Conservation (phyloP, 2,113 vertebrate genomes). For the Gallinago undulata region DNA sequence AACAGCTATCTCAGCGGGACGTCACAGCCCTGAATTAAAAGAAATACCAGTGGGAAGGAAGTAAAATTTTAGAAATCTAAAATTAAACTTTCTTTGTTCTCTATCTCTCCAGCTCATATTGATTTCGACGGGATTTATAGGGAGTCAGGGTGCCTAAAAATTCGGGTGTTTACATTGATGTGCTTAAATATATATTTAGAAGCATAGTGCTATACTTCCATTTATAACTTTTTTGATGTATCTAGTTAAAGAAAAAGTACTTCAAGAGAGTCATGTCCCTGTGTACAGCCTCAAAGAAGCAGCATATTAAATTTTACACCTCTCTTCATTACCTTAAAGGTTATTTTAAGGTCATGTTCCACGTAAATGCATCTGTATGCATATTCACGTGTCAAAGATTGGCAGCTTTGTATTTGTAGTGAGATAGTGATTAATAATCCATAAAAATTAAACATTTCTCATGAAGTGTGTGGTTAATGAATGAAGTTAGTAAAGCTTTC, state of each 20-base stretch:
- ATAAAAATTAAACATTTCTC: not conserved
- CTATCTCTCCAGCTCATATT: accelerated
- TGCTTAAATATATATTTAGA: not conserved
- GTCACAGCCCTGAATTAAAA: not conserved
- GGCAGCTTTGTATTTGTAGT: not conserved
- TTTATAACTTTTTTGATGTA: not conserved
- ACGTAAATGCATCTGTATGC: not conserved
- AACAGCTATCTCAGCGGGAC: not conserved
- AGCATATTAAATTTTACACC: not conserved
- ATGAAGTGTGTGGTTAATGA: not conserved
- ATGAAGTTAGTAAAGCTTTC: not conserved
- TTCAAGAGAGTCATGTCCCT: not conserved
- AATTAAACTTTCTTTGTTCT: not conserved
- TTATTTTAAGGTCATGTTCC: not conserved
- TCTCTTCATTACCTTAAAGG: not conserved
- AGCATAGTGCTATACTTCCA: not conserved
- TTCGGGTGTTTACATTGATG: not conserved
- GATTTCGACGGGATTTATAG: not conserved
- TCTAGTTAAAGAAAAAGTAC: not conserved
- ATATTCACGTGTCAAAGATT: not conserved
- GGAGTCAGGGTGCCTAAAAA: not conserved
- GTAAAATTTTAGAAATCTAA: not conserved
- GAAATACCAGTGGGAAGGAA: not conserved
- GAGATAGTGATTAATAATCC: not conserved
- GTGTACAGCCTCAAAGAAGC: not conserved